Base-by-base conservation (phyloP, 2,113 vertebrate genomes). In the Raphicerus campestris region DNA sequence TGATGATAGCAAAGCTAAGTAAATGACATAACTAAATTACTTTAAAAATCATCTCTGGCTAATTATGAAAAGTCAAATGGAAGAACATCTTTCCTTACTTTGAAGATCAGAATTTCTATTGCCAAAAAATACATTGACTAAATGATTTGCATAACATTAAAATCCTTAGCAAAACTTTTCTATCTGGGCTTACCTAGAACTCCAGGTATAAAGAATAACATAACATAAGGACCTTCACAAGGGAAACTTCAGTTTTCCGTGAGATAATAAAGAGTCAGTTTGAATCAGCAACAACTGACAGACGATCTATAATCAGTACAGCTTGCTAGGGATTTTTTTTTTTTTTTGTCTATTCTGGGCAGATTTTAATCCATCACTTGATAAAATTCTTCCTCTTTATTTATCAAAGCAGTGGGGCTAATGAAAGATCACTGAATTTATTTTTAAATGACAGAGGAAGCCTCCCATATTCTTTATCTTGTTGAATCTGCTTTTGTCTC, bases 371-470 rank as follows among this genome's bases (percentile, higher is more conserved):
- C 42, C 13, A 75, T 10, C 26, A 87, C 13, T 77, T 94, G 10
- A 42, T 61, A 87, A 93, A 97, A 78, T 24, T 77, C 28, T 93
- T 89, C 84, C n/a, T 85, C 55, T 89, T 78, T 35, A 39, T 60
- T 98, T 96, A 66, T 97, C 95, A 97, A 81, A 96, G 32, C 7
- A 86, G 47, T 39, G 91, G 39, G 4, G 70, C 13, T 1, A 66
- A 32, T 16, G 16, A 94, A 93, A 90, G 9, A 92, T 84, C 55
- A 77, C 8, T 87, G 28, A 66, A 87, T 95, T 95, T 96, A 96
- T 89, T 96, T 97, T 93, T 97, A 91, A 97, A 81, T 14, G 10
- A 14, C 24, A 89, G 58, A 85, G 60, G 92, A 97, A 94, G 17
- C n/a, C 26, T 95, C 26, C 86, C 42, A 53, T 84, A 58, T 91